These are phyloP conservation scores for Rhabdomys dilectus DNA, from an alignment of 2,113 vertebrate genomes.

Conservation along the genomic window DNA sequence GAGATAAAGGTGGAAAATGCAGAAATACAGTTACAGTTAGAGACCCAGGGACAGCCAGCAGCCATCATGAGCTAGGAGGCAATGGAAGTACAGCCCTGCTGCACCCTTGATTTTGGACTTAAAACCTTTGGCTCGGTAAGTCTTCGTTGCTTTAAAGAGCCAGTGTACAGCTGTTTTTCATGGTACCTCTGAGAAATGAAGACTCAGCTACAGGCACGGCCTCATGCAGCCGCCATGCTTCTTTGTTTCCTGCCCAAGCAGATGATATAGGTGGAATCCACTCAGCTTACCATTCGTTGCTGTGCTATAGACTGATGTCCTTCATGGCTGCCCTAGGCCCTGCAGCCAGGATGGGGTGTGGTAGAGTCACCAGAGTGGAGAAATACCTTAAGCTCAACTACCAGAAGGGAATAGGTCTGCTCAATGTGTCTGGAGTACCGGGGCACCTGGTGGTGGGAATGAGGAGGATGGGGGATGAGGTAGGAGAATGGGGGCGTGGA, in stretches of 20 bases:
- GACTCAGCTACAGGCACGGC: background rate
- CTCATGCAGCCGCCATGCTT: background rate
- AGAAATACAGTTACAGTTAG: no score
- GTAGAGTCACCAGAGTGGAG: background rate
- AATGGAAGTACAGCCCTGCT: rapidly evolving
- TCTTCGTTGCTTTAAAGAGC: background rate
- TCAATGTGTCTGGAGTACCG: background rate
- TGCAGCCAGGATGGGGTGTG: background rate
- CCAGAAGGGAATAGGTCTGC: background rate
- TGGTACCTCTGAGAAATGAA: background rate
- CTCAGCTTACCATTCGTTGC: background rate
- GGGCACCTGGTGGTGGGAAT: background rate
- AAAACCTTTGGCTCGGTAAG: background rate
- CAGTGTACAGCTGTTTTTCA: background rate
- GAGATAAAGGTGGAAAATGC: background rate
- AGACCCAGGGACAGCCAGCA: background rate
- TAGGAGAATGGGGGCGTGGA: background rate
- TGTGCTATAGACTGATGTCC: background rate
- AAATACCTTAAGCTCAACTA: background rate
- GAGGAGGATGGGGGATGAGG: background rate
- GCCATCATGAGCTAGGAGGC: background rate
- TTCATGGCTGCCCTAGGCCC: background rate
- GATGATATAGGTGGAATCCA: background rate
- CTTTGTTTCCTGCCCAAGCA: background rate
- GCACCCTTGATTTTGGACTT: background rate